Base-by-base conservation (phyloP, 2,113 vertebrate species). In the Colius striatus region DNA sequence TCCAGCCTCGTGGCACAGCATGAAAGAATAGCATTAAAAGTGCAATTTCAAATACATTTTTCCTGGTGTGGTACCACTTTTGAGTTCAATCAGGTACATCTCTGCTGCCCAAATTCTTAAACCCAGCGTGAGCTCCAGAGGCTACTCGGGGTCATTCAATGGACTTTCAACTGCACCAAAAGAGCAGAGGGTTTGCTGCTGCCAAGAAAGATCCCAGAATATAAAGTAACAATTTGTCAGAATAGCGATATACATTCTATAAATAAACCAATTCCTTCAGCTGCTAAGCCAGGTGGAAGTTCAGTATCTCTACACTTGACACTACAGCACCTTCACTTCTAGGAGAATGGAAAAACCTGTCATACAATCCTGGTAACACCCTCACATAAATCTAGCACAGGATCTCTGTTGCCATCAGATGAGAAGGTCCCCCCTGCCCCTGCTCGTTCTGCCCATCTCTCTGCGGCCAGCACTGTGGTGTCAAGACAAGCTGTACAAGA, bases 31-130 rank as follows among this genome's bases (percentile, higher is more conserved):
- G 84, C 47, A 79, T 76, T 84, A 71, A 25, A 95, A 90, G 73
- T 94, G 62, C 73, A 90, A 60, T 87, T 91, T 66, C 74, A 84
- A 93, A 88, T 60, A 29, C 1, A 10, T 1, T 13, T 29, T 90
- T 84, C 62, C 70, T 63, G 54, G 65, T 54, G 70, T 32, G 60
- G 89, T 86, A 89, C 80, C 4, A 0, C 74, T 89, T 87, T 66
- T 63, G 50, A 74, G n/a, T 66, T 92, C 81, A 54, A 26, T 38
- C 50, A 41, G 61, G 23, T 51, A 60, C 63, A 75, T 29, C 62
- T 84, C 87, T 92, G 73, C 72, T 93, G 53, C 72, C 48, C 81
- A 87, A 87, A 90, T 65, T 81, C 54, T 55, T 77, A 77, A 58
- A 80, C 20, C 5, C 20, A 66, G 8, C 7, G 0, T 70, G 63